Conservation (phyloP, 1,140 invertebrate genomes). For the Dreissena polymorpha region DNA sequence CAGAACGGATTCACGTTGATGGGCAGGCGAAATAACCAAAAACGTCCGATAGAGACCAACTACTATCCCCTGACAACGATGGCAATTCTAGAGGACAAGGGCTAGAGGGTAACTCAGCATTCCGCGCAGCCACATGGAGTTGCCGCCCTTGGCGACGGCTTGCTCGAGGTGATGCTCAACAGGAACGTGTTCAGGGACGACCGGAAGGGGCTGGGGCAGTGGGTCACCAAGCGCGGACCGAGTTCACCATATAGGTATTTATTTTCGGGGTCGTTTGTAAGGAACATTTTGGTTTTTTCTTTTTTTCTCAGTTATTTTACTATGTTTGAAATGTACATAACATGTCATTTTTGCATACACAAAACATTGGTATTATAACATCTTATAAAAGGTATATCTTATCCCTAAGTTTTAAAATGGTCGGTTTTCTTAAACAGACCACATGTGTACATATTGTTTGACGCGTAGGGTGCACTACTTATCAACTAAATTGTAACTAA, state of each 20-base stretch:
- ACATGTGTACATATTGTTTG: too few relatives aligned
- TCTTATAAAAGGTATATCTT: too few relatives aligned
- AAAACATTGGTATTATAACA: too few relatives aligned
- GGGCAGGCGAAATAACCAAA: conserved; percentile 83
- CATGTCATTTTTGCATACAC: too few relatives aligned
- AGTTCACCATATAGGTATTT: conserved; percentile 92
- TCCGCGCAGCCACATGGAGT: conserved; percentile 93
- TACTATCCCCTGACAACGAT: conserved; percentile 93
- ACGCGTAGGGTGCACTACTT: too few relatives aligned
- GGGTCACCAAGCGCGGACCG: conserved; percentile 91
- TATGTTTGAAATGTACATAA: too few relatives aligned
- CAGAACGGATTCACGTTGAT: conserved; percentile 90
- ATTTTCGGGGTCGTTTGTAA: background rate
- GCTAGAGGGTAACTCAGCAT: conserved; percentile 84
- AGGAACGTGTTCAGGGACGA: conserved; percentile 92
- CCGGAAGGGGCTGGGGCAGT: conserved; percentile 92
- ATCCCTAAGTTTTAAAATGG: too few relatives aligned
- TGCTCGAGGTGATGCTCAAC: conserved; percentile 93
- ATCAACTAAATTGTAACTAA: too few relatives aligned
- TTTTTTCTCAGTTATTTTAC: conserved; percentile 11
- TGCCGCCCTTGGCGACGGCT: conserved; percentile 89
- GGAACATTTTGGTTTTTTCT: background rate
- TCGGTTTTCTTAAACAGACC: too few relatives aligned
- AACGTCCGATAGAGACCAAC: conserved; percentile 90
- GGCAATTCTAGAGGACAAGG: conserved; percentile 90